Evolutionary conservation across 2,888 invertebrate genomes (phyloP), one percentile per base, ranked within the genome.

Genomic region (Eilema sororculum): DNA sequence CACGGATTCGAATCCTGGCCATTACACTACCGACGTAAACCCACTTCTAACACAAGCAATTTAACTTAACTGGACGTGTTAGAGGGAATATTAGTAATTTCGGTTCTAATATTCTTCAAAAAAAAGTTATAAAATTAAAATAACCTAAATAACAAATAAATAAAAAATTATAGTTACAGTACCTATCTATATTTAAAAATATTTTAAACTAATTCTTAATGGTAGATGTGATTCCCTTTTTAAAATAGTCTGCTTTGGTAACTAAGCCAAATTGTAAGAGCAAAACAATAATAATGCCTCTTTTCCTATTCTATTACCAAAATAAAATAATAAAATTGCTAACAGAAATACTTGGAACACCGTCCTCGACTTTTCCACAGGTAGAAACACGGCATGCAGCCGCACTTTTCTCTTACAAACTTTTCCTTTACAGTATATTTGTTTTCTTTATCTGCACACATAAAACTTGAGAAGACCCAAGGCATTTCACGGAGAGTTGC

Each of bases 401-500:
- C 30, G 65, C 68, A 68, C 67, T 60, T 60, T 60, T 20, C 12
- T 30, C 28, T 60, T 33, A n/a, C 25, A 60, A 28, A 60, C 60
- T 60, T 60, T 60, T 60, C 60, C 66, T 66, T 58, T 81, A 70
- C 60, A 59, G 79, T 72, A 30, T 72, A 76, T 78, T 78, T 73
- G 66, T 71, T 77, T 73, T 74, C 69, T 73, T 73, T 73, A 69
- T 73, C 62, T 71, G 68, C 71, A 70, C 63, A 68, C 68, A 71
- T 77, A 75, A 84, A 81, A 76, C 65, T 74, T 67, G 63, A 67
- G 67, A 64, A 74, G 63, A 72, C 80, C 76, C 62, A 64, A 72
- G 79, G 80, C 76, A 78, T 83, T 79, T 75, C 68, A 80, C 78
- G 74, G 83, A 74, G 77, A 77, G 79, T 83, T 78, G 77, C 81